Base-by-base conservation (phyloP, 2,113 vertebrate genomes). In the Semicossyphus pulcher region DNA sequence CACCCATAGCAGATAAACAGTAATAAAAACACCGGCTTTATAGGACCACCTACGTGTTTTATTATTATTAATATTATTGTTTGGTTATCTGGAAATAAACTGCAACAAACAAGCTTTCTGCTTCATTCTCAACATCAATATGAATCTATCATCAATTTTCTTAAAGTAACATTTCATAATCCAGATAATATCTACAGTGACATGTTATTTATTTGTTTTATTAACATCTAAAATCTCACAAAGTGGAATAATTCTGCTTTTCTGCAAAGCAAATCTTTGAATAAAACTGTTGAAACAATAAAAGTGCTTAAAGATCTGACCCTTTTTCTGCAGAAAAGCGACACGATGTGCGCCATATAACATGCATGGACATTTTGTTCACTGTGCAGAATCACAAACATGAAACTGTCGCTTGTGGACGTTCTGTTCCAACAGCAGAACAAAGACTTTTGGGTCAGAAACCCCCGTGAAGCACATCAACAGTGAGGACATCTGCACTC, bases 401-500 rank as follows among this genome's bases (percentile, higher is more conserved):
- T 57, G 29, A 21, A 42, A 25, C 41, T 51, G 69, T 64, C 20
- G 21, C 45, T 53, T 5, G 2, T 41, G 69, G 65, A 81, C 41
- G 4, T 51, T 31, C 29, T 72, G 88, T 63, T 82, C 75, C 62
- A 48, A 45, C 69, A 59, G 76, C 60, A 37, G 31, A 74, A 70
- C 67, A 79, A 62, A n/a, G 47, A 21, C 48, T 31, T 80, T 36
- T 72, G 51, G 88, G 88, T 87, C 88, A 89, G 71, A 63, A 79
- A 58, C 66, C 81, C 86, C 85, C 20, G 28, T 47, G 84, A 84
- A 70, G 84, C 78, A 84, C 76, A 81, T 76, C 85, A 90, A 88
- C 85, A 89, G 15, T 31, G 45, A 51, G 79, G 58, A 88, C 90
- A 90, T 90, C 90, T 91, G 90, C 86, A 71, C 82, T 49, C 54